phyloP scores from a whole-genome alignment of 2,888 invertebrate genomes.

The Stomorhina lunata region DNA sequence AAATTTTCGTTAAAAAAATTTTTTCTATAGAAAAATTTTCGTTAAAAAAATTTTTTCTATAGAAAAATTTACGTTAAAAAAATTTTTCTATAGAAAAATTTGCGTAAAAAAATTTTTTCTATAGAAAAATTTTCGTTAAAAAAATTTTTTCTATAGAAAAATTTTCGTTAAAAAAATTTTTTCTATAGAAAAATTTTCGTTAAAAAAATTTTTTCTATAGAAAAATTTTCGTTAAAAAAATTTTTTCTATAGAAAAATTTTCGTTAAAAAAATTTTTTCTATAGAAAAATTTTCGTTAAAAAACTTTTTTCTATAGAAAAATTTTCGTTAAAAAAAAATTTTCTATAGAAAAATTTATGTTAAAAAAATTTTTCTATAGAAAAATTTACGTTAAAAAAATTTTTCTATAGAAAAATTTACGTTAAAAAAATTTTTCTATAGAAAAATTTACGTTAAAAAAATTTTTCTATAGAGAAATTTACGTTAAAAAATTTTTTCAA shows the following conservation, averaged over 20 bases:
- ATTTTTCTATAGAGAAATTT: too few species aligned
- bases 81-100: too few species aligned
- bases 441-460: neutral
- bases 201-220: too few species aligned
- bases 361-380: too few species aligned
- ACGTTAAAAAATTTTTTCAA: neutral
- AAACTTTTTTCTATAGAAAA: too few species aligned
- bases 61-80: neutral
- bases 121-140: neutral
- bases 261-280: neutral
- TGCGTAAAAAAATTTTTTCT: neutral
- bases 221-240: neutral
- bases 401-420: neutral
- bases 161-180: neutral
- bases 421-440: too few species aligned
- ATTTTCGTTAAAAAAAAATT: neutral
- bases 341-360: too few species aligned
- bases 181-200: neutral
- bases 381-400: neutral
- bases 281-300: neutral
- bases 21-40: neutral
- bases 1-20: neutral
- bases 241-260: too few species aligned
- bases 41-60: too few species aligned
- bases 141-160: too few species aligned